Evolutionary conservation across 2,797 vertebrate species (phyloP), one percentile per base, ranked within the genome.

Genomic region (Onychomys torridus): DNA sequence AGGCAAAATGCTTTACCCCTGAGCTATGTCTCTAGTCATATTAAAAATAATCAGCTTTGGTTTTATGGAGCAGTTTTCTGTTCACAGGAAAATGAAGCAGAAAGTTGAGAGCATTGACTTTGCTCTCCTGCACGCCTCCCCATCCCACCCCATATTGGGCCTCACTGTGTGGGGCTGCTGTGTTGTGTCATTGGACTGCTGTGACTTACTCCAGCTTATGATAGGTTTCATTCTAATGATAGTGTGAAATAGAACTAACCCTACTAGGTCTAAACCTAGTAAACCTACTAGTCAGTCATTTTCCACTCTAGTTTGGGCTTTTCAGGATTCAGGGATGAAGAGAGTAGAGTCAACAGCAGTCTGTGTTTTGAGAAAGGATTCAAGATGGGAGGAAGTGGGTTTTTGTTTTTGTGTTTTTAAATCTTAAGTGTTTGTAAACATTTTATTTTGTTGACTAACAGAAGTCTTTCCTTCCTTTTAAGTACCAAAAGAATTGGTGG

Each of bases 401-500:
- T 29, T 76, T 43, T 43, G 5, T 75, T 43, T 67, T 69, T 49
- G 1, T 97, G 8, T 37, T 97, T 91, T 14, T 21, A 9, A 46
- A 40, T 97, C 90, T 93, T 91, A 77, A 59, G 57, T 96, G 57
- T 93, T 90, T 94, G 43, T 11, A 69, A 71, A 34, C 85, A 46
- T 91, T 92, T 95, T 89, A 49, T 92, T 95, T 95, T 78, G 82
- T n/a, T 91, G 10, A 43, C 34, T 97, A 98, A 93, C 2, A 46
- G 73, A 94, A 19, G 79, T 89, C 94, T 97, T 93, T 29, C 29
- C 75, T 49, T 97, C 3, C 92, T 93, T 82, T 63, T 88, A 98
- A 99, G 99, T 99, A 98, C 99, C 99, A 32, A 99, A 99, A 98
- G 99, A 99, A 78, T 98, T 99, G 90, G 99, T 99, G 97, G 99